phyloP scores from a whole-genome alignment of 2,888 invertebrate genomes.

The Stictocephala bisonia region DNA sequence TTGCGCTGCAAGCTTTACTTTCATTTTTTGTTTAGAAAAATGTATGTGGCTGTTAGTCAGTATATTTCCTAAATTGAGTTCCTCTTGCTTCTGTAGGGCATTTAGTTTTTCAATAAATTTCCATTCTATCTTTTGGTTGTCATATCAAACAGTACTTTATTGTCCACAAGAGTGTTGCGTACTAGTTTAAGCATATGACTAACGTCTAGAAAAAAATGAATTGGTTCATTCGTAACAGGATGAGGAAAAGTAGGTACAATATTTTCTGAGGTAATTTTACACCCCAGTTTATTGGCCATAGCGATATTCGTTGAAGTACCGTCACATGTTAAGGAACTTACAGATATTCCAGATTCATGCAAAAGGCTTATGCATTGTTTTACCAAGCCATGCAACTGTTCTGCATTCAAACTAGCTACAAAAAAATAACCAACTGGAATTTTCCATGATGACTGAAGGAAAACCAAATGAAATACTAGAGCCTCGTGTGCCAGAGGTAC shows the following conservation, averaged over 20 bases:
- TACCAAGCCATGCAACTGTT: slow-evolving; percentile 5
- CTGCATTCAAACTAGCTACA: background rate
- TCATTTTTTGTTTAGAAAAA: slow-evolving; percentile 55
- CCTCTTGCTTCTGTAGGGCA: slow-evolving; percentile 54
- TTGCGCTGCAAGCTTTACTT: slow-evolving; percentile 52
- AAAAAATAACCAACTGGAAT: slow-evolving; percentile 25
- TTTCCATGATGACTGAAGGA: slow-evolving; percentile 16
- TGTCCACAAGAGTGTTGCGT: slow-evolving; percentile 57
- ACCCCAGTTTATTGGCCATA: slow-evolving; percentile 38
- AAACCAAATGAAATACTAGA: slow-evolving; percentile 18
- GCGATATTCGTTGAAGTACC: slow-evolving; percentile 13
- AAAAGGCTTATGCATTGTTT: slow-evolving; percentile 23
- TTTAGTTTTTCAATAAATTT: slow-evolving; percentile 53
- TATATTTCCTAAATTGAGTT: slow-evolving; percentile 56
- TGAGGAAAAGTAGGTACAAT: too few relatives aligned
- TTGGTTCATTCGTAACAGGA: background rate
- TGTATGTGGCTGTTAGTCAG: slow-evolving; percentile 50
- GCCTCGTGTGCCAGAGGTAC: slow-evolving; percentile 20
- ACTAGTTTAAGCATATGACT: background rate
- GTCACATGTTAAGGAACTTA: slow-evolving; percentile 37
- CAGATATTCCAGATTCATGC: slow-evolving; percentile 1
- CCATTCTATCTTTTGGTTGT: slow-evolving; percentile 52
- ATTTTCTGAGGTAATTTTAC: background rate
- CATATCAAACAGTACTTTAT: slow-evolving; percentile 46
- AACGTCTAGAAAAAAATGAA: background rate